Evolutionary conservation across 2,113 vertebrate genomes (phyloP), one percentile per base, ranked within the genome.

Genomic region (Ictalurus punctatus): DNA sequence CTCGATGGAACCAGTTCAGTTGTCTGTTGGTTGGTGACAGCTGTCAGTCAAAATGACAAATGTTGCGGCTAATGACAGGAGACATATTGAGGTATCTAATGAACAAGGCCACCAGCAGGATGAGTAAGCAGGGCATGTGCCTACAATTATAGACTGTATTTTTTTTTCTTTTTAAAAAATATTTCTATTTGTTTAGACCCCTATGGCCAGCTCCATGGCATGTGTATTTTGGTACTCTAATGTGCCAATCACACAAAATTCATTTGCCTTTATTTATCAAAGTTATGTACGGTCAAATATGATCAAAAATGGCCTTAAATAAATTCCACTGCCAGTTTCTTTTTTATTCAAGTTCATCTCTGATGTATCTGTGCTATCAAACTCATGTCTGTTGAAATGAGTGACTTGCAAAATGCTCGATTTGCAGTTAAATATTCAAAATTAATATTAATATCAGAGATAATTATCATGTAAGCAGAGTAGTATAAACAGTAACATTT

Each of bases 31-130:
- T 89, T 89, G 88, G 90, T 54, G n/a, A 90, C 92, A 93, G 89
- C 89, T 94, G 93, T 94, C 95, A 95, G 90, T 95, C 95, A 94
- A 86, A 48, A 93, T 94, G 94, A 95, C 92, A 93, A 95, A 95
- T 92, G 17, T 19, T 76, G 90, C 89, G 86, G 89, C 90, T 93
- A 92, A 94, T 94, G 92, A 94, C 94, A 94, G 74, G 91, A 93
- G 93, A 94, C 93, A 93, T 95, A 92, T 92, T 93, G 93, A 92
- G 93, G 91, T 92, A 92, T 90, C 93, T 95, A 95, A 94, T 93
- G 92, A 94, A 93, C 91, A 86, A 90, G 89, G 90, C 93, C 94
- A 92, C 93, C 93, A 89, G 94, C 93, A 90, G 92, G 87, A 80
- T 58, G 23, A 76, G n/a, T 48, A 37, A 90, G 79, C 7, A 61